A percentile compares a stretch with the other conserved stretches of the same genome.
phyloP scores from a whole-genome alignment of 2,113 vertebrate species.

The Illadopsis cleaveri region DNA sequence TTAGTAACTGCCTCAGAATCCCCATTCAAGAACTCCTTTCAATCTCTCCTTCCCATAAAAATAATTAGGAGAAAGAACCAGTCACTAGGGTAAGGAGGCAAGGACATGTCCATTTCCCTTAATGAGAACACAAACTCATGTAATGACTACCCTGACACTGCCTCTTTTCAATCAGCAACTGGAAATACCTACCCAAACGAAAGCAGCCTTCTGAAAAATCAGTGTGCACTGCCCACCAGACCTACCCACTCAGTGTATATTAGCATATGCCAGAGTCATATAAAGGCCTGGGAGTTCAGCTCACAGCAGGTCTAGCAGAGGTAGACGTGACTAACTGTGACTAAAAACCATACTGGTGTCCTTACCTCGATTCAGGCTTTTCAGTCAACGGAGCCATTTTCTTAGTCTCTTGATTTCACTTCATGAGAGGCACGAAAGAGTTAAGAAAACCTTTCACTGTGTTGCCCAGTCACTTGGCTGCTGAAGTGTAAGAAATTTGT shows the following conservation, averaged over 20 bases:
- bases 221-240: neutral
- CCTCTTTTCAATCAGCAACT: neutral
- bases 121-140: neutral
- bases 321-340: neutral
- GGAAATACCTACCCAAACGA: neutral
- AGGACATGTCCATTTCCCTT: neutral
- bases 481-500: constrained; percentile 4
- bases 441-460: neutral
- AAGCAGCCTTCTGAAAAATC: neutral
- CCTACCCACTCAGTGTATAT: neutral
- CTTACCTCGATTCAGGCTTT: constrained; percentile 65
- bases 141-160: neutral
- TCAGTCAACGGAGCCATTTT: constrained; percentile 63
- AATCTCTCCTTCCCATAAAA: neutral
- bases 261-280: neutral
- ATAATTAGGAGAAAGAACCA: neutral
- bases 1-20: neutral
- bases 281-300: neutral
- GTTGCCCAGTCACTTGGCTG: neutral
- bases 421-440: neutral
- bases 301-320: neutral
- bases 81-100: neutral
- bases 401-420: neutral
- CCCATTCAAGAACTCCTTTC: neutral
- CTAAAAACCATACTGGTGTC: neutral